Evolutionary conservation across 2,113 vertebrate species (phyloP), one percentile per base, ranked within the genome.

Genomic region (Rhinoderma darwinii): DNA sequence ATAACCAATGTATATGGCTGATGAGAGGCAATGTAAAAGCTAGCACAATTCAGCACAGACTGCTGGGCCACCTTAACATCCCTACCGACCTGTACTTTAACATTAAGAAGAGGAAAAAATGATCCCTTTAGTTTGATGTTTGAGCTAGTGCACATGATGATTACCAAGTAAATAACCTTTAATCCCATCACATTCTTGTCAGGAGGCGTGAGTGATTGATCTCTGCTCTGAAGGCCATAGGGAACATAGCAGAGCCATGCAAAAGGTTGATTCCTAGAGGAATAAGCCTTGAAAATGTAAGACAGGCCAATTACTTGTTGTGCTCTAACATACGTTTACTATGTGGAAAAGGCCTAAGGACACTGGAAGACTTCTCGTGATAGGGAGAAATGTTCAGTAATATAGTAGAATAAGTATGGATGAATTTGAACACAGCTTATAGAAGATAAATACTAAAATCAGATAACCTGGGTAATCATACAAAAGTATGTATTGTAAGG

Each of bases 161-260:
- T 78, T 89, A 86, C 82, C 56, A 89, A 89, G 50, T 84, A 91
- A 90, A 90, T 89, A 89, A 89, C 44, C 80, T 72, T 88, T 83
- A 88, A 84, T 43, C 77, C 54, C 37, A 0, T 89, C 90, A 83
- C 82, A 14, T 88, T n/a, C 87, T 89, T 90, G 91, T 91, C 56
- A 20, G 78, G 70, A 89, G 79, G 11, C 72, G 7, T 63, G 17
- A 50, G 22, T 86, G 79, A 84, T 90, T 89, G 86, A 90, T 88
- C 44, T 90, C 14, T 88, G 2, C 83, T 84, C 63, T 51, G 66
- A 56, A 61, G 76, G 70, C 88, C 88, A 84, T 82, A 84, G 88
- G 89, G 89, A 84, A 43, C 74, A 66, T 90, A 88, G 89, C 76
- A 88, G 88, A 89, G 39, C 56, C 75, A 90, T 10, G 76, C 68